Evolutionary conservation across 2,113 vertebrate species (phyloP).

Genomic region (Otus sunia): DNA sequence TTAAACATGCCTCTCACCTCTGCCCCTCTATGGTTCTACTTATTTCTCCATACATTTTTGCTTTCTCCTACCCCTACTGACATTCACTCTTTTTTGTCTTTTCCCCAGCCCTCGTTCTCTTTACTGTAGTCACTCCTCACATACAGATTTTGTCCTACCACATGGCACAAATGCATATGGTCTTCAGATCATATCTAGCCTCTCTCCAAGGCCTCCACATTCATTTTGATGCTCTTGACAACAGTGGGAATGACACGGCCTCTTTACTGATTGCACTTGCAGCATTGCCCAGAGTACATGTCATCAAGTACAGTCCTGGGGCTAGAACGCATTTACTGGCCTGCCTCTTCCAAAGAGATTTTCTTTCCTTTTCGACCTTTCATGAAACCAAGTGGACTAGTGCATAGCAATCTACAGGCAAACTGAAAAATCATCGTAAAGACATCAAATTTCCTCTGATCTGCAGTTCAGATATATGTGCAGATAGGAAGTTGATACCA

Average conservation of each 20-base stretch:
- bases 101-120: not conserved
- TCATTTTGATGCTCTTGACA: not conserved
- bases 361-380: not conserved
- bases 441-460: not conserved
- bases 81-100: not conserved
- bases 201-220: not conserved
- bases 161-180: not conserved
- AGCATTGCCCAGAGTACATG: rapidly evolving
- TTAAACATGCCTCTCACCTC: not conserved
- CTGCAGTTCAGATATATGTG: not conserved
- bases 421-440: not conserved
- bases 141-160: not conserved
- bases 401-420: not conserved
- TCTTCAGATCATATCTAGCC: not conserved
- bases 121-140: not conserved
- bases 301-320: not conserved
- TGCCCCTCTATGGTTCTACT: not conserved
- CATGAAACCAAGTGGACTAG: not conserved
- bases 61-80: not conserved
- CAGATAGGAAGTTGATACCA: not conserved
- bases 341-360: not conserved
- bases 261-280: not conserved
- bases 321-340: not conserved
- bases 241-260: not conserved
- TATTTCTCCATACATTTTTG: not conserved